Evolutionary conservation across 1,140 invertebrate genomes (phyloP).

Genomic region (Sesamia nonagrioides): DNA sequence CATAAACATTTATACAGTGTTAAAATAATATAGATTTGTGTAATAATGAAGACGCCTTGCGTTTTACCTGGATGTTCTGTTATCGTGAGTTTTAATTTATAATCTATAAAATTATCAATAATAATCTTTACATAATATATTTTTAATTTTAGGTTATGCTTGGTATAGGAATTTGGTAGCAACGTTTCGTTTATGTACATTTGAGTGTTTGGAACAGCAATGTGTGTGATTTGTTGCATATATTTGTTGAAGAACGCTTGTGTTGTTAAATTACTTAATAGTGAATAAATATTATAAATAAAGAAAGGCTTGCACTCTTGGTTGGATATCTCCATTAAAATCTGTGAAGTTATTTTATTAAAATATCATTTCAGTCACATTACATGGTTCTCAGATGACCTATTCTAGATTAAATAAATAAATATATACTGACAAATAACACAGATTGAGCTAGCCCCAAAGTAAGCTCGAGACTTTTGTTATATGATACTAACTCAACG

Average conservation of each 20-base stretch:
- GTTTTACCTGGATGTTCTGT: conserved; percentile 68
- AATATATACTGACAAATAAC: too few species aligned
- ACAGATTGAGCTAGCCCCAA: too few species aligned
- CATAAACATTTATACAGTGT: not conserved
- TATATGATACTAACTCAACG: too few species aligned
- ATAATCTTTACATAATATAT: not conserved
- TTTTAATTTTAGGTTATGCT: conserved; percentile 13
- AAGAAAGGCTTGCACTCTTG: too few species aligned
- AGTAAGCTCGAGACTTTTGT: too few species aligned
- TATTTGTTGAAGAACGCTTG: too few species aligned
- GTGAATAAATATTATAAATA: too few species aligned
- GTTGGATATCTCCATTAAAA: too few species aligned
- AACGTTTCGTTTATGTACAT: not conserved
- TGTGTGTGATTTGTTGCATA: not conserved
- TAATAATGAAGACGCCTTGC: conserved; percentile 70
- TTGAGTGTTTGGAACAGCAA: not conserved
- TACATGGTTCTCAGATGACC: too few species aligned
- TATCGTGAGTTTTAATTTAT: conserved; percentile 64
- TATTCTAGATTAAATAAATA: too few species aligned
- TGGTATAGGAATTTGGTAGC: not conserved
- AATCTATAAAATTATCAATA: not conserved
- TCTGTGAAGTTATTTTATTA: too few species aligned
- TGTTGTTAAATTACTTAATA: not conserved
- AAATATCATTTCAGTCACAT: too few species aligned
- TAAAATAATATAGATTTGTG: conserved; percentile 20